A percentile compares a stretch with the other conserved stretches of the same genome.
Conservation (phyloP, 2,113 vertebrate species). For the Mandrillus leucophaeus region DNA sequence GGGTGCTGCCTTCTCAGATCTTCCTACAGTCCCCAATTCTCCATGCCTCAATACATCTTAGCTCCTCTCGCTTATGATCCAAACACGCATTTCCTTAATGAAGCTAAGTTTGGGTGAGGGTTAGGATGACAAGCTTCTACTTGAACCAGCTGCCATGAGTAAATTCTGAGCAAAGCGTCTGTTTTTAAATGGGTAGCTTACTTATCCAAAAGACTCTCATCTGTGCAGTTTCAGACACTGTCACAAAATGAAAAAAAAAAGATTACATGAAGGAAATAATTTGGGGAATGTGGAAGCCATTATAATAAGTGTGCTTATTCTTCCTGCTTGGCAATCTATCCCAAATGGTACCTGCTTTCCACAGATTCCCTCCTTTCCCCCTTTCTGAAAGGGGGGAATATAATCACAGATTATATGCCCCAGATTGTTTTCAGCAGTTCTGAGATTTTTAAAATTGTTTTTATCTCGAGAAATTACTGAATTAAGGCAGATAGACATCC, state of each 20-base stretch:
- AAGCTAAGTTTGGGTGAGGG: neutral
- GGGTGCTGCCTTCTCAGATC: neutral
- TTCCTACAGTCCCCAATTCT: neutral
- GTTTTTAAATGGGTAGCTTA: neutral
- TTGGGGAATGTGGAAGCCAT: neutral
- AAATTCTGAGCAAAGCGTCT: neutral
- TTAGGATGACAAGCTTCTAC: neutral
- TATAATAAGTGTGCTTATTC: neutral
- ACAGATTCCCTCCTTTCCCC: neutral
- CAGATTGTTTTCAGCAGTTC: neutral
- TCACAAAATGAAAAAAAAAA: neutral
- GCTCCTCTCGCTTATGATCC: neutral
- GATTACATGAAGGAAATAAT: neutral
- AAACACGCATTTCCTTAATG: neutral
- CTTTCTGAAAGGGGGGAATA: neutral
- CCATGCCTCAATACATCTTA: neutral
- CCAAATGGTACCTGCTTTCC: neutral
- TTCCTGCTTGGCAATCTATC: neutral
- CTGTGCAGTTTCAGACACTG: neutral
- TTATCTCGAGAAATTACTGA: slow-evolving; percentile 1
- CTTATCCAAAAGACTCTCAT: neutral
- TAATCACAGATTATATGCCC: neutral
- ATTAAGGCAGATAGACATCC: neutral
- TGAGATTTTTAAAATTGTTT: neutral
- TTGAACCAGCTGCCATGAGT: neutral